Percentiles rank a stretch among this genome's conserved stretches.
phyloP scores from a whole-genome alignment of 1,140 invertebrate genomes.

The Drosophila melanica region DNA sequence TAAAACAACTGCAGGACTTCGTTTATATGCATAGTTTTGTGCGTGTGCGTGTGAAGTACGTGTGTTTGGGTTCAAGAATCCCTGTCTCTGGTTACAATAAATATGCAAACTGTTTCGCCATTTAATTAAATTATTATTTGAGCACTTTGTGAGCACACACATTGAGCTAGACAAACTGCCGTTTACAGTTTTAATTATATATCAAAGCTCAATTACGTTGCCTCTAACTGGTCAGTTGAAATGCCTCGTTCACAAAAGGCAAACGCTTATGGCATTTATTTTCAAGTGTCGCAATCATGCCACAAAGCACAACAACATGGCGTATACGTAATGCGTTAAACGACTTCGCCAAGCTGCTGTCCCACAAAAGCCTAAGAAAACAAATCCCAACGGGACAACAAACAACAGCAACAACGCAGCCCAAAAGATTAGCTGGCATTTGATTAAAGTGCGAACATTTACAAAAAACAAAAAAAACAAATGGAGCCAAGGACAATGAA shows the following conservation, averaged over 20 bases:
- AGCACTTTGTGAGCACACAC: constrained; percentile 37
- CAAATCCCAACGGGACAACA: constrained; percentile 40
- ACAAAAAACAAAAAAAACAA: constrained; percentile 33
- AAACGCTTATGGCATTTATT: constrained; percentile 17
- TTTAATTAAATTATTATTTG: constrained; percentile 79
- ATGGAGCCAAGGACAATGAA: constrained; percentile 54
- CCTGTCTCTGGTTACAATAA: constrained; percentile 45
- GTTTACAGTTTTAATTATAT: constrained; percentile 50
- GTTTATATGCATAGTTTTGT: background rate
- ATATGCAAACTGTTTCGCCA: constrained; percentile 53
- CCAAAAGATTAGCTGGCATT: constrained; percentile 69
- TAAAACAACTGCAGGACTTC: constrained; percentile 10
- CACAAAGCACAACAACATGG: constrained; percentile 4
- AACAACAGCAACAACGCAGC: constrained; percentile 42
- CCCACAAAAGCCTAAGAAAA: constrained; percentile 41
- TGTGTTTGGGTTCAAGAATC: constrained; percentile 23
- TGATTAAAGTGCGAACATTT: constrained; percentile 78
- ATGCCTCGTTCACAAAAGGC: background rate
- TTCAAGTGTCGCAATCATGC: constrained; percentile 3
- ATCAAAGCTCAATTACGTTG: constrained; percentile 58
- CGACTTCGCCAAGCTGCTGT: constrained; percentile 43
- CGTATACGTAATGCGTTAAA: constrained; percentile 67
- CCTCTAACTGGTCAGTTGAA: constrained; percentile 36
- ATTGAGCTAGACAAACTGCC: constrained; percentile 29
- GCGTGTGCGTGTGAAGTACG: constrained; percentile 1